A percentile compares a stretch with the other conserved stretches of the same genome.
phyloP scores from a whole-genome alignment of 1,140 invertebrate species.

The Heliconius himera region DNA sequence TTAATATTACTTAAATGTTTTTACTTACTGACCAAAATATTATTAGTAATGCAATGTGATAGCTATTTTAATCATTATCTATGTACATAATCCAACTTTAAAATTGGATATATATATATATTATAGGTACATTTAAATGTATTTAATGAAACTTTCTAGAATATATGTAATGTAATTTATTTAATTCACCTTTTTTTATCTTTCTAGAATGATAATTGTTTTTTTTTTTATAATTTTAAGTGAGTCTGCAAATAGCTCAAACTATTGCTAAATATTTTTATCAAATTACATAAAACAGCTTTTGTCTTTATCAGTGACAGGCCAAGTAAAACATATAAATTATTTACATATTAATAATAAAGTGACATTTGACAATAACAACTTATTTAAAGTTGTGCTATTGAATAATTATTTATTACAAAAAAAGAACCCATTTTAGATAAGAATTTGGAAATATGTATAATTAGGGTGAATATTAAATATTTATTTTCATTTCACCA shows the following conservation, averaged over 20 bases:
- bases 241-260: background rate
- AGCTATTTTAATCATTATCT: background rate
- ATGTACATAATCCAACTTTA: background rate
- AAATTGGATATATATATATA: background rate
- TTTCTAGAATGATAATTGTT: background rate
- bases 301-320: too few relatives aligned
- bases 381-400: too few relatives aligned
- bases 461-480: too few relatives aligned
- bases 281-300: background rate
- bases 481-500: too few relatives aligned
- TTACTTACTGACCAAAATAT: background rate
- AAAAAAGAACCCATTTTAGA: too few relatives aligned
- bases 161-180: background rate
- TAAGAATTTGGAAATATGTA: too few relatives aligned
- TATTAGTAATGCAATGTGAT: background rate
- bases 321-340: too few relatives aligned
- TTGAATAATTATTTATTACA: too few relatives aligned
- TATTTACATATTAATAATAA: background rate
- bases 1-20: background rate
- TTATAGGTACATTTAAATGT: too few relatives aligned
- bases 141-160: background rate
- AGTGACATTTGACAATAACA: too few relatives aligned
- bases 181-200: too few relatives aligned
- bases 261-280: background rate
- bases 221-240: background rate